Evolutionary conservation across 2,888 invertebrate species (phyloP), one percentile per base, ranked within the genome.

Genomic region (Epinotia demarniana): DNA sequence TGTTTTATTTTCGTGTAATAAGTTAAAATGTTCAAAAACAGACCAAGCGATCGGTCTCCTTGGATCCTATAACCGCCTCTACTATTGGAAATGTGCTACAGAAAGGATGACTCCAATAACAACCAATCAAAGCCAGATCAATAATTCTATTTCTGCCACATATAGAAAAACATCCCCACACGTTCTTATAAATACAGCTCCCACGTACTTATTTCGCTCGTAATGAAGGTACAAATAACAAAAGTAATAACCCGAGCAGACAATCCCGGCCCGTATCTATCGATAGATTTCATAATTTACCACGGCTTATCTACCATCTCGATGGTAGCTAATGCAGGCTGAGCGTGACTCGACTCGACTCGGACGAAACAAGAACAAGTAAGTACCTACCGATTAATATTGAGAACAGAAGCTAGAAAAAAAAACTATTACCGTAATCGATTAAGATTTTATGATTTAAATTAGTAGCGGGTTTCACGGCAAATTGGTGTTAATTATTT

Each of bases 231-330:
- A 70, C 64, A 75, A 75, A 75, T 70, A 70, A 75, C 70, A 71
- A 75, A 73, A 75, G 70, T 75, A 71, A 74, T 71, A 75, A 71
- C 43, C 70, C 49, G 60, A 71, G n/a, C 75, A 53, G 74, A 66
- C 70, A 75, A 55, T 75, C 64, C 57, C 27, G 27, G 67, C 18
- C 71, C 60, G 73, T 73, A 67, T 75, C 75, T 55, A 75, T 75
- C 75, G 72, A 72, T 72, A 57, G 72, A 72, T 75, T 75, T 75
- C 75, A 75, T 75, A 75, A 75, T 72, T 75, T 70, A 75, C 75
- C 72, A 57, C 27, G 60, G 61, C 63, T 75, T 75, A 75, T 75
- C 75, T 71, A 46, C 27, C 71, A 75, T 75, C 75, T 75, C 75
- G 75, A 68, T 74, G 74, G 74, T 58, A 71, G 71, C 75, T 75